These are phyloP conservation scores for Tragelaphus buxtoni DNA, from an alignment of 2,113 vertebrate species.

Conservation along the genomic window DNA sequence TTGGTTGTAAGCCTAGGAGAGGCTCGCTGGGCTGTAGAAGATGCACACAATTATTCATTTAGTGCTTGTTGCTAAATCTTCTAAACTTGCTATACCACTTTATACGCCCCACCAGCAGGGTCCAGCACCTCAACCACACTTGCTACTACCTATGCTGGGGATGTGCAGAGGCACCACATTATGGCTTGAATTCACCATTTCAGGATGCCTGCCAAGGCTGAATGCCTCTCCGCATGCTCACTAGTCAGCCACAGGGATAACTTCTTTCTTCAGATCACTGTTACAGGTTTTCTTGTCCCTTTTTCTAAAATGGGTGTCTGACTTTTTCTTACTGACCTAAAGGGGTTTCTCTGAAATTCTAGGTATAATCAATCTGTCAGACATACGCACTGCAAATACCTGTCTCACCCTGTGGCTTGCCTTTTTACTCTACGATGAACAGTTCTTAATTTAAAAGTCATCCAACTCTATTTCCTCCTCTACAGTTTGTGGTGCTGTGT, in stretches of 20 bases:
- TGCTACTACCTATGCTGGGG: neutral
- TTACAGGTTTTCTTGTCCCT: neutral
- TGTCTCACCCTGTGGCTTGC: neutral
- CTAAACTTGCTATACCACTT: neutral
- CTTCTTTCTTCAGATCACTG: neutral
- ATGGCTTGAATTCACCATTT: neutral
- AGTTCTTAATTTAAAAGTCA: neutral
- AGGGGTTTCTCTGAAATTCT: neutral
- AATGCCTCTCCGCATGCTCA: neutral
- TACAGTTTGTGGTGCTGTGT: neutral
- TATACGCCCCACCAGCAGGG: too few relatives aligned
- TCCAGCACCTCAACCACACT: neutral
- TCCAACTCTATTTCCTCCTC: neutral
- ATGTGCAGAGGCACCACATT: neutral
- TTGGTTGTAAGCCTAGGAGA: neutral
- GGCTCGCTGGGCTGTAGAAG: neutral
- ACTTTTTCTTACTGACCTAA: neutral
- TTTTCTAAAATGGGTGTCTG: neutral
- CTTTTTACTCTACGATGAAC: neutral
- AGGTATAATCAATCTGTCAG: neutral
- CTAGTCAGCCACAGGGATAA: neutral
- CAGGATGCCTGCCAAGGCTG: neutral
- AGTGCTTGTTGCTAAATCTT: neutral
- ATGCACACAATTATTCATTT: neutral
- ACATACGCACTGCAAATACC: neutral